Evolutionary conservation across 2,888 invertebrate species (phyloP).

Genomic region (Ormyrus thymus): DNA sequence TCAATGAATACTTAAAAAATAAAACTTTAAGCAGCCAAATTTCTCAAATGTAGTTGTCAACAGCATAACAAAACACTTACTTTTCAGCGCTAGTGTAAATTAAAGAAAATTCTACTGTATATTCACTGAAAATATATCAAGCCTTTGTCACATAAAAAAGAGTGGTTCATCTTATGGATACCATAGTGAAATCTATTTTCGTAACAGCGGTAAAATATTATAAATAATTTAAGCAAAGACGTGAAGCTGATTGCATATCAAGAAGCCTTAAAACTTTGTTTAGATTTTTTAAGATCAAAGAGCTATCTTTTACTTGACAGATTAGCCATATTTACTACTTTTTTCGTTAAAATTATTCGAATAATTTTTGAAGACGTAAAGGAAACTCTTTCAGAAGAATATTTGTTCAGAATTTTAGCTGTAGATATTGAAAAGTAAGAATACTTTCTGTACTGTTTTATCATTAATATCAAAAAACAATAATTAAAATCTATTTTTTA

Average conservation of each 20-base stretch:
- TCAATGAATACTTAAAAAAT: conserved; percentile 56
- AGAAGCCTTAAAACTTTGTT: conserved; percentile 63
- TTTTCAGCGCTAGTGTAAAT: no score
- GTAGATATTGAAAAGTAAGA: conserved; percentile 69
- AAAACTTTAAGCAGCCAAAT: conserved; percentile 41
- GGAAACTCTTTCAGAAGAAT: conserved; percentile 57
- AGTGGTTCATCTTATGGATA: conserved; percentile 56
- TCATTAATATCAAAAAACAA: conserved; percentile 21
- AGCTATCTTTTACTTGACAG: conserved; percentile 63
- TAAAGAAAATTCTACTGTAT: conserved; percentile 33
- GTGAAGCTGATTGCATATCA: conserved; percentile 59
- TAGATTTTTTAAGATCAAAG: conserved; percentile 63
- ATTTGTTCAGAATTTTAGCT: conserved; percentile 61
- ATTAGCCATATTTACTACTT: conserved; percentile 62
- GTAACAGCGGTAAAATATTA: conserved; percentile 60
- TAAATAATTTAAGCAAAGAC: conserved; percentile 30
- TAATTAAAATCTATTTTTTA: conserved; percentile 30
- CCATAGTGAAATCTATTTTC: conserved; percentile 64
- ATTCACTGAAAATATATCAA: conserved; percentile 43
- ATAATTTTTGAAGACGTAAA: conserved; percentile 62
- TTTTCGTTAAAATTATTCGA: conserved; percentile 63
- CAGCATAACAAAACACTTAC: no score
- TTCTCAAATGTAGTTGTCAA: no score
- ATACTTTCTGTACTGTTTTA: conserved; percentile 11
- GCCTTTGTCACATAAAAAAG: conserved; percentile 48